phyloP scores from a whole-genome alignment of 2,797 vertebrate genomes.

The Sebastes cheni region DNA sequence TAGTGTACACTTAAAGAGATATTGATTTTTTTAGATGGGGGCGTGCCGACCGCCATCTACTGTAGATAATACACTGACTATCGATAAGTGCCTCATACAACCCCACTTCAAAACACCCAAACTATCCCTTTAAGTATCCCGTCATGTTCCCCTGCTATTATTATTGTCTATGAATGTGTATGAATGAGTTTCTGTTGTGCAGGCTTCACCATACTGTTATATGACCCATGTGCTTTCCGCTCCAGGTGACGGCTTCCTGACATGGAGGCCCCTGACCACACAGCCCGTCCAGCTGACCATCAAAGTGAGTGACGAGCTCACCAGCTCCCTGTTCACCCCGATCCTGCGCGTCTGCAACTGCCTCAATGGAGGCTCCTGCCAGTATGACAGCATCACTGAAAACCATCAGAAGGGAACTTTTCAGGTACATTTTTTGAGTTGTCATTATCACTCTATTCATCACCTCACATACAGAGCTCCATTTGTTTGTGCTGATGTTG shows the following conservation, averaged over 20 bases:
- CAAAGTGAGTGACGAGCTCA: slow-evolving; percentile 75
- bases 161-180: neutral
- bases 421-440: slow-evolving; percentile 71
- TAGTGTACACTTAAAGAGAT: too few relatives aligned
- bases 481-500: neutral
- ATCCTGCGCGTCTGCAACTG: slow-evolving; percentile 84
- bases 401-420: slow-evolving; percentile 81
- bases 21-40: too few relatives aligned
- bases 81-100: too few relatives aligned
- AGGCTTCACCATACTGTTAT: neutral
- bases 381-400: slow-evolving; percentile 76
- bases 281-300: slow-evolving; percentile 78
- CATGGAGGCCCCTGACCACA: slow-evolving; percentile 75
- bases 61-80: too few relatives aligned
- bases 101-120: too few relatives aligned
- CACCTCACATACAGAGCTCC: neutral
- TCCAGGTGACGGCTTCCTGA: slow-evolving; percentile 76
- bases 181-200: neutral
- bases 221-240: neutral
- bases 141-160: neutral
- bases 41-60: too few relatives aligned
- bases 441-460: neutral
- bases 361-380: slow-evolving; percentile 84
- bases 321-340: slow-evolving; percentile 81
- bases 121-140: neutral